A percentile compares a stretch with the other conserved stretches of the same genome.
Conservation (phyloP, 2,888 invertebrate species). For the Coecobrya sp. region DNA sequence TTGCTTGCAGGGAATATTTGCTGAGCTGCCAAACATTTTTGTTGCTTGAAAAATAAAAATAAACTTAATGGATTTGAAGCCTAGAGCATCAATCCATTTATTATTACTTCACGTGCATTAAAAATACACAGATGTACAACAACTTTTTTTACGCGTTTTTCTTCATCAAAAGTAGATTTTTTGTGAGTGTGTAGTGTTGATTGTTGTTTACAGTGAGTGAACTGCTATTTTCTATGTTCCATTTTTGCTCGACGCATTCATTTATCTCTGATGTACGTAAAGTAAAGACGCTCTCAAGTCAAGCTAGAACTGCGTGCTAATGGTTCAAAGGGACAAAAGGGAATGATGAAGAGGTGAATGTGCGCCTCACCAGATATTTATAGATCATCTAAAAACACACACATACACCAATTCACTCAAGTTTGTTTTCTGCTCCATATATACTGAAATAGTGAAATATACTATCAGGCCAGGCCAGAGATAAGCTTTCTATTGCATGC, state of each 20-base stretch:
- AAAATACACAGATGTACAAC: slow-evolving; percentile 17
- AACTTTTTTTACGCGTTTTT: neutral
- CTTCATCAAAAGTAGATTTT: slow-evolving; percentile 6
- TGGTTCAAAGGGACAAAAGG: slow-evolving; percentile 59
- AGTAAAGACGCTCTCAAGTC: slow-evolving; percentile 17
- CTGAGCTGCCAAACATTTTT: slow-evolving; percentile 1
- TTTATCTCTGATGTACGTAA: neutral
- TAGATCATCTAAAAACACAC: slow-evolving; percentile 39
- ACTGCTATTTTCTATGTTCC: neutral
- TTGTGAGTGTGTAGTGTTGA: neutral
- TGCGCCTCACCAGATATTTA: slow-evolving; percentile 47
- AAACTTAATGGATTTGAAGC: slow-evolving; percentile 27
- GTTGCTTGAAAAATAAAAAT: slow-evolving; percentile 19
- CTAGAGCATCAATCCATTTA: slow-evolving; percentile 10
- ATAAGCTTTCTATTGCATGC: slow-evolving; percentile 25
- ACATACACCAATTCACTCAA: slow-evolving; percentile 31
- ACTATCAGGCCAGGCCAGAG: neutral
- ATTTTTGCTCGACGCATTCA: neutral
- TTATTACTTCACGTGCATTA: slow-evolving; percentile 19
- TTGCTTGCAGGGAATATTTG: neutral
- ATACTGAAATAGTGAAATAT: neutral
- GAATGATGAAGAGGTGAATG: slow-evolving; percentile 48
- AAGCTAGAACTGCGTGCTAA: slow-evolving; percentile 39
- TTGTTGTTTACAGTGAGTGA: slow-evolving; percentile 20
- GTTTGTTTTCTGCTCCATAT: neutral